Percentiles rank a stretch among this genome's conserved stretches.
phyloP scores from a whole-genome alignment of 2,888 invertebrate genomes.

The Polyploca ridens region DNA sequence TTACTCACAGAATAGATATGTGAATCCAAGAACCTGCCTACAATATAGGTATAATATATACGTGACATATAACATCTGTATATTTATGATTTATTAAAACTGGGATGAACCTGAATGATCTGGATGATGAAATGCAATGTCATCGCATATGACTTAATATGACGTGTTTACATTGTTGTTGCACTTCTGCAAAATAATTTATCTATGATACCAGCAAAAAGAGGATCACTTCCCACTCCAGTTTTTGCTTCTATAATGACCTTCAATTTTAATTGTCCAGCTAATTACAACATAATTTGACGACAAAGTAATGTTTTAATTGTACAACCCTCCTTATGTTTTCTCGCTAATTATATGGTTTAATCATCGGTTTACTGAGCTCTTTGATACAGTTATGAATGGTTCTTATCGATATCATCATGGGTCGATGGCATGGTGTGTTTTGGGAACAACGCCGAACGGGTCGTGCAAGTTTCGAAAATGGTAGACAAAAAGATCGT shows the following conservation, averaged over 20 bases:
- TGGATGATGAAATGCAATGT: neutral
- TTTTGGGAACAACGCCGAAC: conserved; percentile 36
- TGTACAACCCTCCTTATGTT: conserved; percentile 65
- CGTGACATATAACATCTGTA: neutral
- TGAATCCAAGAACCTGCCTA: neutral
- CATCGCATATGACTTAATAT: neutral
- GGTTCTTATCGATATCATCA: conserved; percentile 16
- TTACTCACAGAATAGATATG: neutral
- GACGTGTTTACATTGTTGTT: neutral
- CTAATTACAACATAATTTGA: conserved; percentile 81
- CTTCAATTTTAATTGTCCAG: conserved; percentile 76
- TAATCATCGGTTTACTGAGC: conserved; percentile 53
- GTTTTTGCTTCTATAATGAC: conserved; percentile 75
- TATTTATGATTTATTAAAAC: neutral
- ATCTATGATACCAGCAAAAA: conserved; percentile 59
- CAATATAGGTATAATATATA: neutral
- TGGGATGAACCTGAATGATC: neutral
- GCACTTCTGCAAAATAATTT: conserved; percentile 37
- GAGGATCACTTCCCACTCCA: conserved; percentile 71
- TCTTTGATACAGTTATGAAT: conserved; percentile 3
- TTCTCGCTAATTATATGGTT: conserved; percentile 66
- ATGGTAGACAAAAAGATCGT: conserved; percentile 67
- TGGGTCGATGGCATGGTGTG: conserved; percentile 50
- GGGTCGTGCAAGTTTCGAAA: conserved; percentile 62
- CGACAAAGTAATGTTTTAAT: conserved; percentile 80